phyloP scores from a whole-genome alignment of 2,113 vertebrate genomes.

The Axis porcinus region DNA sequence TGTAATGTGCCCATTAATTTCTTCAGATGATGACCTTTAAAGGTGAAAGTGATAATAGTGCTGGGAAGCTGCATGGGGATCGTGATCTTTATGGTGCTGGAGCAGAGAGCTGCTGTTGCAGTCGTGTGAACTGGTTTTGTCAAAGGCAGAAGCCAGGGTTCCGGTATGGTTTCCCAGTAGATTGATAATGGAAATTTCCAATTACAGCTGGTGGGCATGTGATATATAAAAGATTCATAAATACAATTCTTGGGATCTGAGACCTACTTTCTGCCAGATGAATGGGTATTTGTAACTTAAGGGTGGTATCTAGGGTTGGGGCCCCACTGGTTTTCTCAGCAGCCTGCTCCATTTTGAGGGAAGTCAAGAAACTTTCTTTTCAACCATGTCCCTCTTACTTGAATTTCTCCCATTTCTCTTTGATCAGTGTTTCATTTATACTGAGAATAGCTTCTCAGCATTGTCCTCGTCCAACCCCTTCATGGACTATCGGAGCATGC shows the following conservation, averaged over 20 bases:
- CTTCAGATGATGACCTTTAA: constrained; percentile 68
- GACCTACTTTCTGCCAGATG: neutral
- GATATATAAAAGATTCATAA: constrained; percentile 16
- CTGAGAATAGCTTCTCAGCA: constrained; percentile 7
- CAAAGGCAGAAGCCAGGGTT: constrained; percentile 21
- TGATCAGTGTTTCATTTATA: neutral
- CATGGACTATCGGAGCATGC: neutral
- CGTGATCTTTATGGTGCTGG: neutral
- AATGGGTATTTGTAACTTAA: constrained; percentile 14
- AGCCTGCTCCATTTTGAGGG: neutral
- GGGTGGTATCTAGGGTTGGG: neutral
- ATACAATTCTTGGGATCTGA: constrained; percentile 19
- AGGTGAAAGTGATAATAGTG: constrained; percentile 55
- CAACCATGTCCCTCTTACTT: neutral
- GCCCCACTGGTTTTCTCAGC: neutral
- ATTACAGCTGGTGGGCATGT: neutral
- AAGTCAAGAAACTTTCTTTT: neutral
- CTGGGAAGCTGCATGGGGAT: neutral
- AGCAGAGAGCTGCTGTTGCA: neutral
- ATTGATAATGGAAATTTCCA: constrained; percentile 35
- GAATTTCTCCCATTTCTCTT: neutral
- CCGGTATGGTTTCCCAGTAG: neutral
- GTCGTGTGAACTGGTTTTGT: constrained; percentile 49
- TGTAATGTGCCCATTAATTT: constrained; percentile 54
- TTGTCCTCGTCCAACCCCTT: constrained; percentile 13